A percentile compares a stretch with the other conserved stretches of the same genome.
Conservation (phyloP, 1,140 invertebrate genomes). For the Drosophila cardini region DNA sequence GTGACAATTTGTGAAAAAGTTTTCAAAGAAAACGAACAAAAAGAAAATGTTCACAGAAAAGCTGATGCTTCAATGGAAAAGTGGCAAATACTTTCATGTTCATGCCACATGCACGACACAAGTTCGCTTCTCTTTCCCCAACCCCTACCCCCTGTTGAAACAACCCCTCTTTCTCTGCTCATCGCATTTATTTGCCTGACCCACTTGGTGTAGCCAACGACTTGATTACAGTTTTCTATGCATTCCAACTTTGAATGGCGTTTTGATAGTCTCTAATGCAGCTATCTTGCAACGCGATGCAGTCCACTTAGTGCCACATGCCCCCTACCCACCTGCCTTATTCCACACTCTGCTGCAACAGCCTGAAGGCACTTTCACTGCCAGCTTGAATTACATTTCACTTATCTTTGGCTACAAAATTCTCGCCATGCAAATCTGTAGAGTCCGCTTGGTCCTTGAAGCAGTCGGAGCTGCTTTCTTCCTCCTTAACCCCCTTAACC, state of each 20-base stretch:
- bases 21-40: background rate
- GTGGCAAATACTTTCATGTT: slow-evolving; percentile 60
- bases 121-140: background rate
- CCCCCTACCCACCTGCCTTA: background rate
- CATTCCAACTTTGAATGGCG: slow-evolving; percentile 65
- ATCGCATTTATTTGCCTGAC: slow-evolving; percentile 65
- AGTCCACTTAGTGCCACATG: slow-evolving; percentile 73
- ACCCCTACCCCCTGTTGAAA: too few relatives aligned
- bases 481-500: too few relatives aligned
- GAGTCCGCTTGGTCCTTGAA: slow-evolving; percentile 64
- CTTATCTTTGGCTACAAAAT: slow-evolving; percentile 52
- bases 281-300: slow-evolving; percentile 76
- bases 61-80: slow-evolving; percentile 44
- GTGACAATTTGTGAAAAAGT: slow-evolving; percentile 76
- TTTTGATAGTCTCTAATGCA: slow-evolving; percentile 78
- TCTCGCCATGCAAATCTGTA: slow-evolving; percentile 65
- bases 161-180: background rate
- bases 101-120: slow-evolving; percentile 37
- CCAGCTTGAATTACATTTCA: slow-evolving; percentile 53
- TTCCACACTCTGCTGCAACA: slow-evolving; percentile 17
- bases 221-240: slow-evolving; percentile 74
- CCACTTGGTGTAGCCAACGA: slow-evolving; percentile 61
- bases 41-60: slow-evolving; percentile 19
- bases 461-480: slow-evolving; percentile 28
- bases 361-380: slow-evolving; percentile 59